phyloP scores from a whole-genome alignment of 2,113 vertebrate genomes.

The Microcebus jonahi region DNA sequence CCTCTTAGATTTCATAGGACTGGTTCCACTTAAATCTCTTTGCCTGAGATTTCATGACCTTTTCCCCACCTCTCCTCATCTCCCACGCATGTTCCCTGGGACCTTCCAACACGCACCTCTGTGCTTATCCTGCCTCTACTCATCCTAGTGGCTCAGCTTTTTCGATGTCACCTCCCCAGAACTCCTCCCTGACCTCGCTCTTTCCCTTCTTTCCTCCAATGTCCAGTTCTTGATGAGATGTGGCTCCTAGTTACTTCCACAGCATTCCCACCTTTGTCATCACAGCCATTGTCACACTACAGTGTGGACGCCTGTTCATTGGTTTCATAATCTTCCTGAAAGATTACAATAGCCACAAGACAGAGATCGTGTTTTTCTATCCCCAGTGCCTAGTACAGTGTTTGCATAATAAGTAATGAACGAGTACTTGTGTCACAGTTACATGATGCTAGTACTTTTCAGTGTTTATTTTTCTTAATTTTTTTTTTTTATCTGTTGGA shows the following conservation, averaged over 20 bases:
- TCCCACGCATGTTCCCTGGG: neutral
- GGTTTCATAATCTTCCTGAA: neutral
- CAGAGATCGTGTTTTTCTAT: neutral
- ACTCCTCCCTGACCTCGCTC: accelerated
- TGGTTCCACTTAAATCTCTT: neutral
- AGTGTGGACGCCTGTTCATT: neutral
- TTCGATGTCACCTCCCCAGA: neutral
- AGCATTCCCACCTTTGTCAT: neutral
- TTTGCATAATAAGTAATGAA: neutral
- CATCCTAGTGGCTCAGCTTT: neutral
- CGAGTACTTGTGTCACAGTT: neutral
- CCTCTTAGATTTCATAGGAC: neutral
- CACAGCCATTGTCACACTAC: neutral
- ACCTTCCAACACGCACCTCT: neutral
- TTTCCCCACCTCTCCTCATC: neutral
- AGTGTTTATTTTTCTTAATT: neutral
- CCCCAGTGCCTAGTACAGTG: neutral
- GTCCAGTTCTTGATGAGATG: neutral
- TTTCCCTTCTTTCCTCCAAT: neutral
- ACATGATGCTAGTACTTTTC: neutral
- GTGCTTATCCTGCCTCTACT: neutral
- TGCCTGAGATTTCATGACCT: neutral
- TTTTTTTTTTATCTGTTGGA: slow-evolving; percentile 16
- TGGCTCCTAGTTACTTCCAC: neutral
- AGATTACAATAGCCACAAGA: neutral